These are phyloP conservation scores for Jacana jacana DNA, from an alignment of 2,113 vertebrate genomes.

Conservation along the genomic window DNA sequence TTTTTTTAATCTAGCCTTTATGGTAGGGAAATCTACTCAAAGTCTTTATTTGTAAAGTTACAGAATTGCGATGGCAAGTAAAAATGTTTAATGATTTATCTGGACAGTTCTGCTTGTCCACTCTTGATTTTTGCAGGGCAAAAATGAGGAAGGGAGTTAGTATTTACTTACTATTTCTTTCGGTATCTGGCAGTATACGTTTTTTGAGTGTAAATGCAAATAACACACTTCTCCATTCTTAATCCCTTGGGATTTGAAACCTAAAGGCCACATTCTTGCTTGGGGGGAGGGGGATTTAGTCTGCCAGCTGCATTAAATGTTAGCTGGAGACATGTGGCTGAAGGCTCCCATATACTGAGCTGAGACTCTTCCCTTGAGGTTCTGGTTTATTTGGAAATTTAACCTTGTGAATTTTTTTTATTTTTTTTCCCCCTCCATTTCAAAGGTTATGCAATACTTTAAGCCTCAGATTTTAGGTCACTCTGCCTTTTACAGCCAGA, in stretches of 20 bases:
- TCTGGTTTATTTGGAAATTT: conserved; percentile 44
- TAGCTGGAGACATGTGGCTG: conserved; percentile 3
- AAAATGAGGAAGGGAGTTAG: background rate
- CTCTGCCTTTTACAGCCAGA: conserved; percentile 16
- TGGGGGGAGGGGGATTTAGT: background rate
- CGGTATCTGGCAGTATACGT: background rate
- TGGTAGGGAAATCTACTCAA: background rate
- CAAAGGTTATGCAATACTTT: background rate
- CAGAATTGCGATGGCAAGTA: background rate
- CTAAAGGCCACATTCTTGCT: conserved; percentile 10
- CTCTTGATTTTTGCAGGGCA: background rate
- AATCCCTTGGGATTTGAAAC: background rate
- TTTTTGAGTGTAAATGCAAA: background rate
- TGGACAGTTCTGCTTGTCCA: background rate
- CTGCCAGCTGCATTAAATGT: background rate
- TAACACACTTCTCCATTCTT: background rate
- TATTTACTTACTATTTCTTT: background rate
- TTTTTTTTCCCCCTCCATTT: background rate
- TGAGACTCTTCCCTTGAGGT: conserved; percentile 13
- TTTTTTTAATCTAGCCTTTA: background rate
- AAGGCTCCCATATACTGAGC: background rate
- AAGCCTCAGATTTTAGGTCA: conserved; percentile 34
- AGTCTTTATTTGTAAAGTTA: background rate
- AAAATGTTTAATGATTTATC: background rate
- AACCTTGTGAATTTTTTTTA: background rate